These are phyloP conservation scores for Rhadina sibilatrix DNA, from an alignment of 2,113 vertebrate genomes.

Conservation along the genomic window DNA sequence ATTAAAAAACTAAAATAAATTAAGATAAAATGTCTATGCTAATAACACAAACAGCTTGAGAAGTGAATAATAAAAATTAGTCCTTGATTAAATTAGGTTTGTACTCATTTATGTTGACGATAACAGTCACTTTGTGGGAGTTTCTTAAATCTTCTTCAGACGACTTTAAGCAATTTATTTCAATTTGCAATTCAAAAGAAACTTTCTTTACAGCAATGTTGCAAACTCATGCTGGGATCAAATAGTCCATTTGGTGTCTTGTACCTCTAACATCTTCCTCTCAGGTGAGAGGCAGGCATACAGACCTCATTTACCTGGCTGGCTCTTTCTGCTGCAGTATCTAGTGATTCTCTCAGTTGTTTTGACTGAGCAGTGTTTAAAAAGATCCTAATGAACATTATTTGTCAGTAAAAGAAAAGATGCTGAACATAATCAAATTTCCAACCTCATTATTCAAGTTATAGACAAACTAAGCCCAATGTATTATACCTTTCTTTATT, in stretches of 20 bases:
- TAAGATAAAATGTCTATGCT: neutral
- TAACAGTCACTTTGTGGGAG: neutral
- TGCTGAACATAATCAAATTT: neutral
- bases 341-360: neutral
- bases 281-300: neutral
- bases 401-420: neutral
- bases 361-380: neutral
- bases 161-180: neutral
- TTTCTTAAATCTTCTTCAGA: neutral
- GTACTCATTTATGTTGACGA: neutral
- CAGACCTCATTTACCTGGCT: neutral
- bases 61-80: neutral
- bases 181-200: neutral
- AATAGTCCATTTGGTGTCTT: neutral
- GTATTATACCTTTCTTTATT: neutral
- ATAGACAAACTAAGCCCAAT: neutral
- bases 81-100: neutral
- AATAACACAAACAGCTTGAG: neutral
- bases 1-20: neutral
- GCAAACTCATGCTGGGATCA: neutral
- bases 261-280: neutral
- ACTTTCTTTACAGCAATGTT: neutral
- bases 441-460: neutral
- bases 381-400: neutral
- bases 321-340: neutral